phyloP scores from a whole-genome alignment of 2,797 vertebrate species.

The Lutjanus argentimaculatus region DNA sequence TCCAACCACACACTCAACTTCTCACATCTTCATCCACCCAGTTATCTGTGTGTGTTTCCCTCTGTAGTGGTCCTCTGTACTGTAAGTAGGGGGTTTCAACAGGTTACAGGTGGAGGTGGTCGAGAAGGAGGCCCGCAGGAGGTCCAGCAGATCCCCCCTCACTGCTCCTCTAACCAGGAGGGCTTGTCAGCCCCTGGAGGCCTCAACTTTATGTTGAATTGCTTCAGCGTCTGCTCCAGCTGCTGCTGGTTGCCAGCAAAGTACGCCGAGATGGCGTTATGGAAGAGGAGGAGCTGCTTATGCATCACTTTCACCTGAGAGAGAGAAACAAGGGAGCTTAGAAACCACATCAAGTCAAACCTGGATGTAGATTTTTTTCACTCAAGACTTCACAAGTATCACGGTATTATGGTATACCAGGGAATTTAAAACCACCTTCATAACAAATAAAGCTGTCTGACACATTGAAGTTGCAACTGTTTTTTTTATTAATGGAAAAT shows the following conservation, averaged over 20 bases:
- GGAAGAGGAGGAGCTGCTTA: constrained; percentile 98
- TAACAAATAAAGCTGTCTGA: too few relatives aligned
- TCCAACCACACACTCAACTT: constrained; percentile 35
- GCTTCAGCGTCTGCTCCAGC: constrained; percentile 96
- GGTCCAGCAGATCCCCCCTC: constrained; percentile 62
- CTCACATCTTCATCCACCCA: constrained; percentile 46
- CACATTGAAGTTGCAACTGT: too few relatives aligned
- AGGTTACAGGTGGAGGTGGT: constrained; percentile 70
- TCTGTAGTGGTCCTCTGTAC: constrained; percentile 73
- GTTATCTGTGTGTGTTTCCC: constrained; percentile 41
- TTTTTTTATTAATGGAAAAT: too few relatives aligned
- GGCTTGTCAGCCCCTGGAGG: constrained; percentile 94
- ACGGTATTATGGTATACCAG: too few relatives aligned
- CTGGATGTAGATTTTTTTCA: not conserved
- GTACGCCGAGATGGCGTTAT: constrained; percentile 97
- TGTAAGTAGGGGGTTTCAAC: constrained; percentile 66
- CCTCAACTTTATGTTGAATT: constrained; percentile 96
- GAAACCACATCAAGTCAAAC: not conserved
- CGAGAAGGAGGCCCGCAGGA: constrained; percentile 35
- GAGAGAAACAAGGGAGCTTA: not conserved
- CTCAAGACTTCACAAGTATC: too few relatives aligned
- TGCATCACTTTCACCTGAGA: constrained; percentile 98
- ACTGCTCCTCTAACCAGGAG: constrained; percentile 98
- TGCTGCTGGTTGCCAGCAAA: constrained; percentile 99
- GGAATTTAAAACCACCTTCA: too few relatives aligned